Evolutionary conservation across 2,113 vertebrate species (phyloP).

Genomic region (Triplophysa dalaica): DNA sequence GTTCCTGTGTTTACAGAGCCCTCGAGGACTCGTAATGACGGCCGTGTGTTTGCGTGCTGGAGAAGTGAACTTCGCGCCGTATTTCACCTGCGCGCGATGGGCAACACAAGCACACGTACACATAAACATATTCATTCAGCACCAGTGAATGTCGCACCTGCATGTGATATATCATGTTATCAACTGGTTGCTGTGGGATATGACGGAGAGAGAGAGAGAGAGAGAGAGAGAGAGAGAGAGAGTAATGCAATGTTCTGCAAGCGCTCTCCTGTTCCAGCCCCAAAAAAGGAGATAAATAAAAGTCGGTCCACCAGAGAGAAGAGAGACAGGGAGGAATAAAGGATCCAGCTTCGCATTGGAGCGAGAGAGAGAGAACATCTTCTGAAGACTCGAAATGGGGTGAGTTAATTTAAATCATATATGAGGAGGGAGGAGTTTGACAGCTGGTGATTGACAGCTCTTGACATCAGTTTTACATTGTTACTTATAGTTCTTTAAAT

Average conservation of each 20-base stretch:
- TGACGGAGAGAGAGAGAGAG: conserved; percentile 10
- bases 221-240: conserved; percentile 22
- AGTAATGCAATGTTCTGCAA: conserved; percentile 29
- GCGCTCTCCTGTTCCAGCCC: conserved; percentile 43
- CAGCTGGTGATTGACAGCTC: not conserved
- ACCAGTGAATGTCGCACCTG: not conserved
- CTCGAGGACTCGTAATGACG: conserved; percentile 11
- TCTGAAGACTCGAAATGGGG: conserved; percentile 48
- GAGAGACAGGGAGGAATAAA: not conserved
- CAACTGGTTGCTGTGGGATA: not conserved
- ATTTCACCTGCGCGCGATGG: conserved; percentile 13
- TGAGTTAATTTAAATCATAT: conserved; percentile 29
- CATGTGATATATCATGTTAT: not conserved
- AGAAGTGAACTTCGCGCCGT: not conserved
- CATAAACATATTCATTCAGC: conserved; percentile 1
- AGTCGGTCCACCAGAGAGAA: conserved; percentile 31
- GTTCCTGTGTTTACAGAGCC: conserved; percentile 9
- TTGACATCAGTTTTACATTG: not conserved
- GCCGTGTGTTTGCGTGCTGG: not conserved
- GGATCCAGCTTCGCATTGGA: conserved; percentile 14
- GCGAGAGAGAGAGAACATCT: conserved; percentile 18
- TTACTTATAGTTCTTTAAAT: not conserved
- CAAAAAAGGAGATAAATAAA: conserved; percentile 59
- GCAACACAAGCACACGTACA: not conserved
- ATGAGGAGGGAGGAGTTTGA: not conserved